phyloP scores from a whole-genome alignment of 2,797 vertebrate species.

The Dermochelys coriacea region DNA sequence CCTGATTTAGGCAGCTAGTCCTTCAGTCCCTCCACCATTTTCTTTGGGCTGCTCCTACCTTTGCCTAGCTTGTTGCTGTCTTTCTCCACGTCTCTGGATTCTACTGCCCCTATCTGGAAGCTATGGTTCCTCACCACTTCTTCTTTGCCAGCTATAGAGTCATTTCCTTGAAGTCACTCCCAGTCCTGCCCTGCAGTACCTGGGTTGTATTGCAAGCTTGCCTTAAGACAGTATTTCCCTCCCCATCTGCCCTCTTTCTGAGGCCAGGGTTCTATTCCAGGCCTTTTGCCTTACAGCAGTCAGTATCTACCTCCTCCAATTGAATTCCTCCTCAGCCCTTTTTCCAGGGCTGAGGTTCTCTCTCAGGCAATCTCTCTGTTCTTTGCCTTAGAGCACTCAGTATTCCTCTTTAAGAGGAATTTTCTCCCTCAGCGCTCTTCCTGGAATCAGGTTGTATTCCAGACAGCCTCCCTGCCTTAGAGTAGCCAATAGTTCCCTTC shows the following conservation, averaged over 20 bases:
- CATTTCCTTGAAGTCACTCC: background rate
- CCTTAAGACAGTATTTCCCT: background rate
- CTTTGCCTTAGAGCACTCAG: no score
- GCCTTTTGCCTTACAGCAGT: no score
- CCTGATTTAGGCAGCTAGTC: background rate
- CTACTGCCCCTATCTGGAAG: background rate
- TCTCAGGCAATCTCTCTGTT: no score
- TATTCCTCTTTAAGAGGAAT: no score
- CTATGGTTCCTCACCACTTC: no score
- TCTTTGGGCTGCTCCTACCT: background rate
- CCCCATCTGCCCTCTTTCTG: background rate
- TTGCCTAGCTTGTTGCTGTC: background rate
- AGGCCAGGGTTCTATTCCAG: no score
- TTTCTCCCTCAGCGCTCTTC: no score
- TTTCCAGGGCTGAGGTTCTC: no score
- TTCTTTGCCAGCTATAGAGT: background rate
- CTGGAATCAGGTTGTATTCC: no score
- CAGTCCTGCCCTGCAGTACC: background rate
- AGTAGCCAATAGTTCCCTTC: no score
- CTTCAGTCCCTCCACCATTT: background rate
- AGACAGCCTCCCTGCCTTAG: no score
- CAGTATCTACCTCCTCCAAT: background rate
- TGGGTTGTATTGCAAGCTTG: background rate
- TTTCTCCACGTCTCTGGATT: background rate
- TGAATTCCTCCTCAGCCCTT: background rate